Percentiles rank a stretch among this genome's conserved stretches.
Evolutionary conservation across 2,797 vertebrate genomes (phyloP).

Genomic region (Thalassophryne amazonica): DNA sequence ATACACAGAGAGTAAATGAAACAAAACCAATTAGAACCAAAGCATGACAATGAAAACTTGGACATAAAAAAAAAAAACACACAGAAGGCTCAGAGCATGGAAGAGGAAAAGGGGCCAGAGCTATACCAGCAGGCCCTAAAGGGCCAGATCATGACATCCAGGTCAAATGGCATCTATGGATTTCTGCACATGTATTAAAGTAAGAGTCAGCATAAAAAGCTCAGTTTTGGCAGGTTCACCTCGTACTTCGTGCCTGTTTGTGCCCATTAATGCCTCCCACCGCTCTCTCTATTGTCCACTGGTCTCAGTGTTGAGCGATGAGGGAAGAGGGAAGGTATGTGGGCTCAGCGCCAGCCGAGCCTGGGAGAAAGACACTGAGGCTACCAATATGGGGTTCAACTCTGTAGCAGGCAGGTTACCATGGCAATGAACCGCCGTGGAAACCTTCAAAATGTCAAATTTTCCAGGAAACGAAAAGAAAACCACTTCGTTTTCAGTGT

Average conservation of each 20-base stretch:
- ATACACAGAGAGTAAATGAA: too few species aligned
- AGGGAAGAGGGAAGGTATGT: conserved; percentile 45
- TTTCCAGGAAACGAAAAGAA: conserved; percentile 38
- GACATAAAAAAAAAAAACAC: too few species aligned
- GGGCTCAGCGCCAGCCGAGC: conserved; percentile 41
- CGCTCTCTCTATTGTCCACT: conserved; percentile 18
- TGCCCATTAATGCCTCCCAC: conserved; percentile 18
- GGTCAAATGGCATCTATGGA: too few species aligned
- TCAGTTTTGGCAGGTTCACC: conserved; percentile 18
- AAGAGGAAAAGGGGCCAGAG: too few species aligned
- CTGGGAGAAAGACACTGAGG: conserved; percentile 38
- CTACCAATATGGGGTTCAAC: conserved; percentile 13
- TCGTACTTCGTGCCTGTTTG: background rate
- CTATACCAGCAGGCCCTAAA: too few species aligned
- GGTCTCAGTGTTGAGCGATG: conserved; percentile 4
- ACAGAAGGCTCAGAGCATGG: too few species aligned
- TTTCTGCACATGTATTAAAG: background rate
- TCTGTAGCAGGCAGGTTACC: conserved; percentile 31
- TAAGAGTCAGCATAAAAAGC: too few species aligned
- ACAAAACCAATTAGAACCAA: too few species aligned
- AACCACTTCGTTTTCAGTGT: conserved; percentile 22
- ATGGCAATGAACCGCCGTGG: conserved; percentile 18
- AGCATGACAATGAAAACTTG: too few species aligned
- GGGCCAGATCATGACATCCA: too few species aligned
- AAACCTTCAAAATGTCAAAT: conserved; percentile 27